These are phyloP conservation scores for Bombus huntii DNA, from an alignment of 1,140 invertebrate genomes.

Conservation along the genomic window DNA sequence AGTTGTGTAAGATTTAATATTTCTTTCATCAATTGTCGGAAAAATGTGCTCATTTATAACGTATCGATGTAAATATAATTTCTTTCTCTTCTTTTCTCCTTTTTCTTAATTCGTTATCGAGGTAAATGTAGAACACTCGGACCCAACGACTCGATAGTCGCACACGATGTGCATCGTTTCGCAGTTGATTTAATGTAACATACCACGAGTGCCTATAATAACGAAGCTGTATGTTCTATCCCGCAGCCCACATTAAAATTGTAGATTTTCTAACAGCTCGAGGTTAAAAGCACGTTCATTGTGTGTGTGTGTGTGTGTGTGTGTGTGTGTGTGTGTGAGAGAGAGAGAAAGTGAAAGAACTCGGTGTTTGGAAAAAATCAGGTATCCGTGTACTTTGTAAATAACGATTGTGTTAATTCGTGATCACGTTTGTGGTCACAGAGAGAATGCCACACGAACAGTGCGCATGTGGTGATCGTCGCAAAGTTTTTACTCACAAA, in stretches of 20 bases:
- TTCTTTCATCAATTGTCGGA: conserved; percentile 70
- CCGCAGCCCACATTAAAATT: neutral
- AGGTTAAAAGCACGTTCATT: conserved; percentile 1
- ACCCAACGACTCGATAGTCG: neutral
- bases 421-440: conserved; percentile 12
- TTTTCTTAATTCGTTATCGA: neutral
- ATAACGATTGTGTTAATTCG: conserved; percentile 25
- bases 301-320: no score
- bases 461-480: conserved; percentile 6
- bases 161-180: conserved; percentile 2
- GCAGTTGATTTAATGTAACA: conserved; percentile 53
- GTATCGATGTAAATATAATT: conserved; percentile 41
- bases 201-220: conserved; percentile 66
- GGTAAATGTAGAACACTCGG: neutral
- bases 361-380: neutral
- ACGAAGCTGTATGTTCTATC: conserved; percentile 28
- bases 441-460: neutral
- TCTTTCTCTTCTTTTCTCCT: neutral
- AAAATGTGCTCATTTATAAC: conserved; percentile 71
- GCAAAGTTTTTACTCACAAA: conserved; percentile 28
- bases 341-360: neutral
- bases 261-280: neutral
- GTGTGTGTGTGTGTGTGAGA: no score
- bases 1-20: conserved; percentile 61
- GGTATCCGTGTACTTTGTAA: conserved; percentile 22